Conservation (phyloP, 2,888 invertebrate species). For the Hybos culiciformis region DNA sequence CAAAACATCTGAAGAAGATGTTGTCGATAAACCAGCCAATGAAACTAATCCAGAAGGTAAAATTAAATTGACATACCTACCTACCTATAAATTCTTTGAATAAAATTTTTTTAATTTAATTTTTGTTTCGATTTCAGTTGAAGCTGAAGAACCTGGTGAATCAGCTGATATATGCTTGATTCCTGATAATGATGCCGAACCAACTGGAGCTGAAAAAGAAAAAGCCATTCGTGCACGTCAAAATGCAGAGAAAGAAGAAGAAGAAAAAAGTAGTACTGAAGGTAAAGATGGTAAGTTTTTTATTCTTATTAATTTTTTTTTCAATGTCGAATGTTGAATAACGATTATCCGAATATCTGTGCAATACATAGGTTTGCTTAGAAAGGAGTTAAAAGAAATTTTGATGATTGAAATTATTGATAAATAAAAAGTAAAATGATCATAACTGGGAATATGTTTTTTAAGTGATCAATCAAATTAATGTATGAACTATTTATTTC, state of each 20-base stretch:
- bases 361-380: too few species aligned
- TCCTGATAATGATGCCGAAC: conserved; percentile 53
- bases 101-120: background rate
- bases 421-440: too few species aligned
- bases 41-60: conserved; percentile 15
- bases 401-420: too few species aligned
- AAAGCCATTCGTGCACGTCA: conserved; percentile 37
- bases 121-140: conserved; percentile 31
- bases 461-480: too few species aligned
- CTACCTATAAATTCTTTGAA: background rate
- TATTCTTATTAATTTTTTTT: too few species aligned
- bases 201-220: conserved; percentile 53
- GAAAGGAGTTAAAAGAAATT: too few species aligned
- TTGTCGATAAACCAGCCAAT: conserved; percentile 9
- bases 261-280: conserved; percentile 8
- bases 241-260: conserved; percentile 26
- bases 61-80: background rate
- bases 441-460: too few species aligned
- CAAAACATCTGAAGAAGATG: conserved; percentile 10
- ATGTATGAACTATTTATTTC: too few species aligned
- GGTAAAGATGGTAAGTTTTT: too few species aligned
- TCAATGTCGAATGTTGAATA: too few species aligned
- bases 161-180: conserved; percentile 55
- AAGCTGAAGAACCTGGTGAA: conserved; percentile 40
- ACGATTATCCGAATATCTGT: too few species aligned